These are phyloP conservation scores for Drosophila algonquin DNA, from an alignment of 2,888 invertebrate species.

Conservation along the genomic window DNA sequence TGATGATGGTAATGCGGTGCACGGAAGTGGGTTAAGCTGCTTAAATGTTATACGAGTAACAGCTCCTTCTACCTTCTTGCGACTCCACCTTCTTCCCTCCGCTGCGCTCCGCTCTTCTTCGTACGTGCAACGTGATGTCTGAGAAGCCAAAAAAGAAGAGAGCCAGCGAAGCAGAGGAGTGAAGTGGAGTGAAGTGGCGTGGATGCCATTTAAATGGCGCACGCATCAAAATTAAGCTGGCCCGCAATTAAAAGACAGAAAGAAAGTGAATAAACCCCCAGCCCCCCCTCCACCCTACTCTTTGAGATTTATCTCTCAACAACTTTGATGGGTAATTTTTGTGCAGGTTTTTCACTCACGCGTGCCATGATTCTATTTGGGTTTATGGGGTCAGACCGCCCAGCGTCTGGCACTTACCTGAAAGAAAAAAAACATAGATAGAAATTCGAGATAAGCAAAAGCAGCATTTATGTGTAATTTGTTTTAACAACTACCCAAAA, in stretches of 20 bases:
- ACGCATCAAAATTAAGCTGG: constrained; percentile 70
- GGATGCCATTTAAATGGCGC: constrained; percentile 68
- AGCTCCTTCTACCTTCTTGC: constrained; percentile 11
- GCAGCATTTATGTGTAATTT: constrained; percentile 59
- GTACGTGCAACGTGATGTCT: constrained; percentile 59
- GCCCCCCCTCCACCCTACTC: constrained; percentile 1
- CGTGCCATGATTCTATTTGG: constrained; percentile 63
- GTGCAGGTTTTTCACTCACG: constrained; percentile 71
- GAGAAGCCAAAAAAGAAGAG: constrained; percentile 6
- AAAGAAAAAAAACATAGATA: constrained; percentile 54
- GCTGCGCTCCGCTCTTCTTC: constrained; percentile 48
- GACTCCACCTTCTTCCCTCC: constrained; percentile 25
- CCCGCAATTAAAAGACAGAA: constrained; percentile 67
- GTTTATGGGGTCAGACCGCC: constrained; percentile 59
- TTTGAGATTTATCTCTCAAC: constrained; percentile 42
- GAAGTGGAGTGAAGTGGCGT: not conserved
- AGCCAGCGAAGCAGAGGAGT: not conserved
- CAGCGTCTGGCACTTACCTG: constrained; percentile 60
- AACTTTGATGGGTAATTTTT: constrained; percentile 35
- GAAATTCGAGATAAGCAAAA: constrained; percentile 59
- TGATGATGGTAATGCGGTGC: constrained; percentile 70
- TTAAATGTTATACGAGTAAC: constrained; percentile 61
- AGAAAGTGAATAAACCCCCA: constrained; percentile 63
- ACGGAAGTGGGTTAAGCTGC: constrained; percentile 79
- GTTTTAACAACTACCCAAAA: constrained; percentile 19